A percentile compares a stretch with the other conserved stretches of the same genome.
phyloP scores from a whole-genome alignment of 2,797 vertebrate species.

The Vipera latastei region DNA sequence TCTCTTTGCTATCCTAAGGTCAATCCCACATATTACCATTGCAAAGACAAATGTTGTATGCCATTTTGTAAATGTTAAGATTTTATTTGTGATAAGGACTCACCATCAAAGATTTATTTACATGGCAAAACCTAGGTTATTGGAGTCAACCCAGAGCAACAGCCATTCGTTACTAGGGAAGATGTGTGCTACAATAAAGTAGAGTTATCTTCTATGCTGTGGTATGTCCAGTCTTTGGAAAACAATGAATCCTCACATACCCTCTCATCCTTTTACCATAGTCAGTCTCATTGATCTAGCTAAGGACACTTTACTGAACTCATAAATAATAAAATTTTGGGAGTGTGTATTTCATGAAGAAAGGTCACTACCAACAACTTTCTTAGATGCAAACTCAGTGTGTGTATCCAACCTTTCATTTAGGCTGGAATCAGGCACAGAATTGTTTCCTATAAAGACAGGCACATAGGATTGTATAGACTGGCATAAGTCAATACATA shows the following conservation, averaged over 20 bases:
- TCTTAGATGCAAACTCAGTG: constrained; percentile 25
- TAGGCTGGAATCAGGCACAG: constrained; percentile 1
- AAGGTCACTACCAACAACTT: neutral
- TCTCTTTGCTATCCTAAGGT: neutral
- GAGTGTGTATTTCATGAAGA: constrained; percentile 30
- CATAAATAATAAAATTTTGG: constrained; percentile 33
- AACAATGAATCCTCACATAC: neutral
- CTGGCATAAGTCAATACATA: constrained; percentile 7
- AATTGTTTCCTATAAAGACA: constrained; percentile 16
- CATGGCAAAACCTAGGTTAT: neutral
- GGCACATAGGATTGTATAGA: neutral
- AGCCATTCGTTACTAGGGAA: neutral
- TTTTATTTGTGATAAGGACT: neutral
- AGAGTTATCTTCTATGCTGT: neutral
- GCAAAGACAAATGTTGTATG: neutral
- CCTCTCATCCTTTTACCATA: constrained; percentile 14
- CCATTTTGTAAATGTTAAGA: neutral
- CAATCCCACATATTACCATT: neutral
- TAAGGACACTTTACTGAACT: constrained; percentile 19
- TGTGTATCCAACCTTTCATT: constrained; percentile 26
- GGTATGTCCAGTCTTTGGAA: neutral
- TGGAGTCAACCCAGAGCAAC: neutral
- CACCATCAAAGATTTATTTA: neutral
- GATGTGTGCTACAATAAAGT: neutral
- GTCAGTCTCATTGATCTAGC: constrained; percentile 24